These are phyloP conservation scores for Takifugu rubripes DNA, from an alignment of 2,797 vertebrate species.

Conservation along the genomic window DNA sequence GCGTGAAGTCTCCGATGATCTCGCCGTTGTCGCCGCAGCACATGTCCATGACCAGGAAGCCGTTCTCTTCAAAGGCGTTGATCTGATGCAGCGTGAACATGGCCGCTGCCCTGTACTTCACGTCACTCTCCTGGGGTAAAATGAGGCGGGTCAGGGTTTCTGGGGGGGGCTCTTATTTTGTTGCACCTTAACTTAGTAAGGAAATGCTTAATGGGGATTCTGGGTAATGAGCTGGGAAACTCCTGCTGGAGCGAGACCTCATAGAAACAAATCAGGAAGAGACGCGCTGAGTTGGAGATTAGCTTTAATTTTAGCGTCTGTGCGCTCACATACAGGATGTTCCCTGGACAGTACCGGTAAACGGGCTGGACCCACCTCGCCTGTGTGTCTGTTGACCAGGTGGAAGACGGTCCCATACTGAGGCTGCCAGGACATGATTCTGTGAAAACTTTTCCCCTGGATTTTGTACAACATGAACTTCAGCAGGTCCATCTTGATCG, in stretches of 20 bases:
- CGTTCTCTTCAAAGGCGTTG: slow-evolving; percentile 87
- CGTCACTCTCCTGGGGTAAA: slow-evolving; percentile 71
- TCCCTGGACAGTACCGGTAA: background rate
- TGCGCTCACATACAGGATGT: no score
- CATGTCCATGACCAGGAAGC: slow-evolving; percentile 87
- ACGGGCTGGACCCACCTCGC: slow-evolving; percentile 70
- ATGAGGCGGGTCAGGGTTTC: background rate
- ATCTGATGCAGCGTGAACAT: slow-evolving; percentile 89
- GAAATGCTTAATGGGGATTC: slow-evolving; percentile 48
- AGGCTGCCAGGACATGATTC: slow-evolving; percentile 86
- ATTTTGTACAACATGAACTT: slow-evolving; percentile 80
- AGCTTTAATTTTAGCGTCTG: slow-evolving; percentile 28
- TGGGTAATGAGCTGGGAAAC: slow-evolving; percentile 64
- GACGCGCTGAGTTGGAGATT: slow-evolving; percentile 48
- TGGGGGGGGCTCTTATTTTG: no score
- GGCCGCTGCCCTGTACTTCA: slow-evolving; percentile 72
- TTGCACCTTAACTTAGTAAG: slow-evolving; percentile 25
- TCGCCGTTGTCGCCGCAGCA: slow-evolving; percentile 85
- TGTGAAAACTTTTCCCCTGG: slow-evolving; percentile 75
- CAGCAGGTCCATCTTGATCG: slow-evolving; percentile 83
- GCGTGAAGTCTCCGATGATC: slow-evolving; percentile 72
- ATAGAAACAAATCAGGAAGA: slow-evolving; percentile 59
- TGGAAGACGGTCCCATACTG: slow-evolving; percentile 80
- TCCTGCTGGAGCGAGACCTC: slow-evolving; percentile 53
- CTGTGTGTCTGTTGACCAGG: slow-evolving; percentile 85